Base-by-base conservation (phyloP, 2,113 vertebrate species). In the Clupea harengus region DNA sequence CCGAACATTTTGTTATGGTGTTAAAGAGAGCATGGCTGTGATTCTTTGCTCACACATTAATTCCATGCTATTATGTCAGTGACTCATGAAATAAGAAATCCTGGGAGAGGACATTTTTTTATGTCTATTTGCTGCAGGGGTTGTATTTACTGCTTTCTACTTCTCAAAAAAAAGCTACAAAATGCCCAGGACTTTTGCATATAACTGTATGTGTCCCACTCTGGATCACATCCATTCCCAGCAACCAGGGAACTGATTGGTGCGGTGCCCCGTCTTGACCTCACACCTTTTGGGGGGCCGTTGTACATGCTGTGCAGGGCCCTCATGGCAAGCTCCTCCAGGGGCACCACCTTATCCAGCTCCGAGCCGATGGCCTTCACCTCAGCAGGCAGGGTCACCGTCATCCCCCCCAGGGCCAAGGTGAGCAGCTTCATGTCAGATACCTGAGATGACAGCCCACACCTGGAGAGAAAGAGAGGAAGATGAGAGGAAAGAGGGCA, bases 321-420 rank as follows among this genome's bases (percentile, higher is more conserved):
- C 92, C 98, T 94, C 95, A 98, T 96, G 78, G 97, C 95, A 87
- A 97, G 91, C 91, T 99, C 98, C 89, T 99, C 97, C 90, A 99
- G 94, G 11, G 98, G 97, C 82, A 98, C 91, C 86, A 99, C 95
- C 0, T 46, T 93, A 22, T 99, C 97, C 0, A 89, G 86, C 91
- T 96, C 95, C 0, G 96, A 96, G 54, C 96, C 97, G 13, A 99
- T 93, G 86, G 96, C 92, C 90, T 98, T 98, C 91, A 99, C 97
- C 91, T 99, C 97, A 17, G 95, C 95, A 0, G 97, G 97, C 88
- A 99, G 95, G 87, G 96, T 96, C 9, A 97, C 94, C 2, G 94
- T 95, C 72, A 96, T 91, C 67, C 95, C 94, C 52, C 95, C 95
- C 15, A 95, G 93, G 4, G 93, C 93, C 83, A 97, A 94, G 45